Conservation (phyloP, 1,140 invertebrate species). For the Chironomus striatipennis region DNA sequence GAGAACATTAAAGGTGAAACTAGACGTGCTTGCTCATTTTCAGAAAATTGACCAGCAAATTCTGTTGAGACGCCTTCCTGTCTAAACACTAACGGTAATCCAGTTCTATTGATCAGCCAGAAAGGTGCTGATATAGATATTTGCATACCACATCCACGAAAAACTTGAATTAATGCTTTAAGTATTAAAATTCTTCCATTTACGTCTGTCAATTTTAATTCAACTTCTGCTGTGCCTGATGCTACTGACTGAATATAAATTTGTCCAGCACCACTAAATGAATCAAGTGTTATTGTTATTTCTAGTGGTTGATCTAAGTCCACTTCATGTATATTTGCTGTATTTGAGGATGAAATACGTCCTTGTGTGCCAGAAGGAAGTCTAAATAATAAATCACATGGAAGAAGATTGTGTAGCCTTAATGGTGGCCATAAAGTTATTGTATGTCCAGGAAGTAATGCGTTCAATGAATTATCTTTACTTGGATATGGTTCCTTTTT, state of each 20-base stretch:
- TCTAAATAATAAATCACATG: conserved; percentile 60
- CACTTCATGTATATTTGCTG: conserved; percentile 45
- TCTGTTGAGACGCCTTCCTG: conserved; percentile 75
- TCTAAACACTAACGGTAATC: conserved; percentile 85
- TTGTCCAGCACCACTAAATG: conserved; percentile 64
- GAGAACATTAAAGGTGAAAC: conserved; percentile 90
- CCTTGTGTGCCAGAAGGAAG: conserved; percentile 45
- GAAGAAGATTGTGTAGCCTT: conserved; percentile 67
- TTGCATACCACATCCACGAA: conserved; percentile 46
- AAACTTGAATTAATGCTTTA: conserved; percentile 48
- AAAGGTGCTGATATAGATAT: conserved; percentile 76
- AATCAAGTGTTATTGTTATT: conserved; percentile 68
- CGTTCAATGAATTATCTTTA: conserved; percentile 40
- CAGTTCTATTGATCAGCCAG: conserved; percentile 95
- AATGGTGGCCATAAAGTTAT: conserved; percentile 77
- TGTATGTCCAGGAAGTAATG: conserved; percentile 67
- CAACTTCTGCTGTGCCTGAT: conserved; percentile 41
- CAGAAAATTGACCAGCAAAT: conserved; percentile 86
- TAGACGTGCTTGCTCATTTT: conserved; percentile 89
- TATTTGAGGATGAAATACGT: conserved; percentile 48
- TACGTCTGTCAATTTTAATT: conserved; percentile 59
- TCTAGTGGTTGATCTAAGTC: conserved; percentile 62
- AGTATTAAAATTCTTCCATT: conserved; percentile 64
- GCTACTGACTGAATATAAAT: conserved; percentile 45
- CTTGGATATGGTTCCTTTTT: conserved; percentile 70